These are phyloP conservation scores for Hydractinia echinata DNA, from an alignment of 30 jellyfish, hydroid and myxozoan species.

Conservation along the genomic window DNA sequence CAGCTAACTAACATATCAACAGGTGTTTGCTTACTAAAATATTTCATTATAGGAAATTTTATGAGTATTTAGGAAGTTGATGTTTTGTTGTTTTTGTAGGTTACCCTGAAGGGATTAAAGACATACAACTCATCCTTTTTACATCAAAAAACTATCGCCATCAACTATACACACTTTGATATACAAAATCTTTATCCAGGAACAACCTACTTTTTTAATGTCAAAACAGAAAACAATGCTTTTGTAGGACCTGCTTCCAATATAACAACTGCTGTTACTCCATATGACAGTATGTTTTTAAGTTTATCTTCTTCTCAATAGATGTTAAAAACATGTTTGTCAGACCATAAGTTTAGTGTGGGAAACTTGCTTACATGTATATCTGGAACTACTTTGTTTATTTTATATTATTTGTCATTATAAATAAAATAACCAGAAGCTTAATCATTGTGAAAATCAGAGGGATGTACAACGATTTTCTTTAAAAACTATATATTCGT, in stretches of 20 bases:
- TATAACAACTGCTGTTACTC: background rate
- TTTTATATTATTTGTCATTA: too few species aligned
- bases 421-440: too few species aligned
- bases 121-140: background rate
- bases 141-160: background rate
- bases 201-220: background rate
- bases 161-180: background rate
- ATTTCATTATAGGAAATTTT: too few species aligned
- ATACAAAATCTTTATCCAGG: background rate
- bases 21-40: background rate
- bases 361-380: too few species aligned
- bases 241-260: background rate
- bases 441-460: too few species aligned
- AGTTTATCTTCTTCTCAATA: too few species aligned
- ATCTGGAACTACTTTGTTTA: too few species aligned
- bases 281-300: background rate
- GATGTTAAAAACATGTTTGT: too few species aligned
- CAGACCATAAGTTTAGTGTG: too few species aligned
- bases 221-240: background rate
- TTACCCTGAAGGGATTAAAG: background rate
- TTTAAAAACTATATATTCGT: too few species aligned
- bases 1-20: background rate
- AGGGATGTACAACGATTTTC: too few species aligned
- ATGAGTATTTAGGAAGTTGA: too few species aligned
- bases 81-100: background rate